Evolutionary conservation across 2,797 vertebrate genomes (phyloP), one percentile per base, ranked within the genome.

Genomic region (Arrhamphus sclerolepis): DNA sequence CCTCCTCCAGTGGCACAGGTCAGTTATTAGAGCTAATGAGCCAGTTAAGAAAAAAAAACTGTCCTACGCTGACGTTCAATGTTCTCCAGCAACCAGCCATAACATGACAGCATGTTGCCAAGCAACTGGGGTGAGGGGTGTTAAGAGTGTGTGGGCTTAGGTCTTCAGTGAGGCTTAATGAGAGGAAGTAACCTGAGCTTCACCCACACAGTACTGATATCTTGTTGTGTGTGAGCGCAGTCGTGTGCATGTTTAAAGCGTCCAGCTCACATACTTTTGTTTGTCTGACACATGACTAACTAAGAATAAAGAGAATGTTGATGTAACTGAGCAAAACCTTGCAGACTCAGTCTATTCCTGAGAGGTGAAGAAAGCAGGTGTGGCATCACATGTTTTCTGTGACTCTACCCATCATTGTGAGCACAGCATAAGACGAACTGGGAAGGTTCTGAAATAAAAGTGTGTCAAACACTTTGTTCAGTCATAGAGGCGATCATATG

Each of bases 21-120:
- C 18, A 69, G 17, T 67, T 0, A 40, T 46, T 40, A 21, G 31
- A 47, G 48, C 42, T 63, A 62, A 70, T 70, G 38, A 77, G 61
- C 38, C 52, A 28, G 18, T 43, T 53, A 29, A 46, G 24, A 66
- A 53, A 43, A 51, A n/a, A 34, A 46, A 62, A 46, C 59, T 47
- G 51, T 51, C 53, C 48, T 46, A 61, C 17, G 38, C 66, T 66
- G 34, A 69, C 56, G 64, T 68, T 58, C 48, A 34, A 56, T 62
- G 78, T 78, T 70, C 46, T 71, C 54, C 48, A 68, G 50, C 44
- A 51, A 56, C 64, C 59, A 67, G 70, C 51, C 17, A 46, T 51
- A 81, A 62, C 59, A 67, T 58, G 69, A 73, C 62, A 73, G 57
- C 44, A 79, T 58, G 87, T 90, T 92, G 85, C 89, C 82, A 80